Evolutionary conservation across 2,113 vertebrate species (phyloP).

Genomic region (Ancistrus triradiatus): DNA sequence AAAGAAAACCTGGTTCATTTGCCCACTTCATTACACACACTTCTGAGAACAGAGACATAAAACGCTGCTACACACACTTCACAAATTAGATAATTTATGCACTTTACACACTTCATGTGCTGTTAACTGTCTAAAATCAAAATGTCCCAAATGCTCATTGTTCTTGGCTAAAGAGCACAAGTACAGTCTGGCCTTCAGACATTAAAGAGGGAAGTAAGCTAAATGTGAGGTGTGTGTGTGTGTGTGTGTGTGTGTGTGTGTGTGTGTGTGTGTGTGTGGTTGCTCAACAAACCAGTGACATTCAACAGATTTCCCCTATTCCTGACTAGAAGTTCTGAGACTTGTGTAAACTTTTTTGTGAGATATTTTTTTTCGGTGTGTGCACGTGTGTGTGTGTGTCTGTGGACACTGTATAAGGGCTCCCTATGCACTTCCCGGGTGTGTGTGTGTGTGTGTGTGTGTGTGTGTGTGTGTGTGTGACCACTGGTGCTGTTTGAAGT

Average conservation of each 20-base stretch:
- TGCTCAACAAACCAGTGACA: slow-evolving; percentile 30
- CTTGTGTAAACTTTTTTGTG: slow-evolving; percentile 6
- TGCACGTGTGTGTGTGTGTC: not conserved
- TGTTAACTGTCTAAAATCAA: slow-evolving; percentile 60
- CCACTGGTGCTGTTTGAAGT: slow-evolving; percentile 45
- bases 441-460: not conserved
- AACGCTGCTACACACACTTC: slow-evolving; percentile 28
- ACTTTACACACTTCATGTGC: not conserved
- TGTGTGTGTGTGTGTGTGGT: slow-evolving; percentile 36
- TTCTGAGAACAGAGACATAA: slow-evolving; percentile 53
- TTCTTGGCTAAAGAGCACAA: slow-evolving; percentile 41
- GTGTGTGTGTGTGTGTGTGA: slow-evolving; percentile 12
- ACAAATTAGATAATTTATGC: not conserved
- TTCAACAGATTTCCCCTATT: slow-evolving; percentile 34
- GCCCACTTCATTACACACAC: slow-evolving; percentile 50
- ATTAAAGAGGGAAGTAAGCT: slow-evolving; percentile 5
- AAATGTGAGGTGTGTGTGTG: slow-evolving; percentile 8
- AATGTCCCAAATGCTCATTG: slow-evolving; percentile 64
- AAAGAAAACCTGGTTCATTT: slow-evolving; percentile 75
- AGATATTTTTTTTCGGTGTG: not conserved
- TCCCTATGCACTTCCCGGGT: slow-evolving; percentile 1
- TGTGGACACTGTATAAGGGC: slow-evolving; percentile 18
- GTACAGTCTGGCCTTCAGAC: slow-evolving; percentile 30
- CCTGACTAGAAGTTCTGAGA: not conserved
- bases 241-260: slow-evolving; percentile 28